Percentiles rank a stretch among this genome's conserved stretches.
These are phyloP conservation scores for Porphyrio hochstetteri DNA, from an alignment of 2,113 vertebrate genomes.

Conservation along the genomic window DNA sequence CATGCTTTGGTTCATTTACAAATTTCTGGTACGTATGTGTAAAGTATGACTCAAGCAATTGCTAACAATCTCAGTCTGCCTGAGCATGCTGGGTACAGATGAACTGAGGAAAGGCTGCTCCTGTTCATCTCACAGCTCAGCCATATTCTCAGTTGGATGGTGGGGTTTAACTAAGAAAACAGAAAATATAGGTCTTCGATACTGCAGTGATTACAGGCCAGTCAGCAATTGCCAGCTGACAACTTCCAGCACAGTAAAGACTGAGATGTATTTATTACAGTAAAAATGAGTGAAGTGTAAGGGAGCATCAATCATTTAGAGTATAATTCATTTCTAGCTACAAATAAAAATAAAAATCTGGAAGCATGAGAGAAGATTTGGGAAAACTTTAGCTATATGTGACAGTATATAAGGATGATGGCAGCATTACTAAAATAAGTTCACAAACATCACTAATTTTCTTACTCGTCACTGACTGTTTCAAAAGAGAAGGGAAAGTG, in stretches of 20 bases:
- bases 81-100: neutral
- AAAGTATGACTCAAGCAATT: neutral
- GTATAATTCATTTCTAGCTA: neutral
- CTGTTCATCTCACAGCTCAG: neutral
- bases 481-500: neutral
- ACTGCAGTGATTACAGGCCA: neutral
- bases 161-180: neutral
- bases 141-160: neutral
- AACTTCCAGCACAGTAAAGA: neutral
- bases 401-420: neutral
- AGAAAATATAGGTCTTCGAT: neutral
- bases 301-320: neutral
- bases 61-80: neutral
- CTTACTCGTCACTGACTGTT: neutral
- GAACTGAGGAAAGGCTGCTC: neutral
- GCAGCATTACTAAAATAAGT: neutral
- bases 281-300: neutral
- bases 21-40: neutral
- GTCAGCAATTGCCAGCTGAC: neutral
- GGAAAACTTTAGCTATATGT: neutral
- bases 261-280: neutral
- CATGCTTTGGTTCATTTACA: neutral
- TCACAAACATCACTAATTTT: neutral
- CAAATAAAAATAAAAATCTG: neutral
- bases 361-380: neutral